phyloP scores from a whole-genome alignment of 64 coral and sea anemone species.

The Montipora efflorescens region DNA sequence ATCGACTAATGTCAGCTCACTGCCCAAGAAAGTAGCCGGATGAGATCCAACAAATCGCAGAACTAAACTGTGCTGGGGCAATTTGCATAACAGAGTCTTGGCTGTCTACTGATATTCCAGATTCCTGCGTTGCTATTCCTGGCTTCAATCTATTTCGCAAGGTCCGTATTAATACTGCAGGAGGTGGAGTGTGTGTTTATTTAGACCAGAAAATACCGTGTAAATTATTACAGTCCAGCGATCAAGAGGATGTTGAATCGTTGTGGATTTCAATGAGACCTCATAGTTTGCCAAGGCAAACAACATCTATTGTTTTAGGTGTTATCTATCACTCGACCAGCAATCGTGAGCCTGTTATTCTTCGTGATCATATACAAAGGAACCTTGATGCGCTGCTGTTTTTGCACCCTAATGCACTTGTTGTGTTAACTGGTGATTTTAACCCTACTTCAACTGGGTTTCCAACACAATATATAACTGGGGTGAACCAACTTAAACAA shows the following conservation, averaged over 20 bases:
- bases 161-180: conserved; percentile 31
- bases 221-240: conserved; percentile 50
- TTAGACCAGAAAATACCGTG: conserved; percentile 66
- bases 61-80: too few species aligned
- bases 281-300: conserved; percentile 28
- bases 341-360: conserved; percentile 39
- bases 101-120: not conserved
- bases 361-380: conserved; percentile 41
- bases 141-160: conserved; percentile 55
- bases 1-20: too few species aligned
- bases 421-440: too few species aligned
- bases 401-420: not conserved
- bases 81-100: too few species aligned
- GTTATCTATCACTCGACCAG: conserved; percentile 48
- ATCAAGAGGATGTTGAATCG: conserved; percentile 46
- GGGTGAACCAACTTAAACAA: too few species aligned
- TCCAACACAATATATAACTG: too few species aligned
- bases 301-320: not conserved
- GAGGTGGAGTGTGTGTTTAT: conserved; percentile 61
- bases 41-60: too few species aligned
- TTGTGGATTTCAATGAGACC: conserved; percentile 71
- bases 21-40: too few species aligned
- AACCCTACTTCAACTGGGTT: too few species aligned
- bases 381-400: not conserved
- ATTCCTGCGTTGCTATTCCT: conserved; percentile 55